Base-by-base conservation (phyloP, 1,140 invertebrate genomes). In the Cyclargus thomasi region DNA sequence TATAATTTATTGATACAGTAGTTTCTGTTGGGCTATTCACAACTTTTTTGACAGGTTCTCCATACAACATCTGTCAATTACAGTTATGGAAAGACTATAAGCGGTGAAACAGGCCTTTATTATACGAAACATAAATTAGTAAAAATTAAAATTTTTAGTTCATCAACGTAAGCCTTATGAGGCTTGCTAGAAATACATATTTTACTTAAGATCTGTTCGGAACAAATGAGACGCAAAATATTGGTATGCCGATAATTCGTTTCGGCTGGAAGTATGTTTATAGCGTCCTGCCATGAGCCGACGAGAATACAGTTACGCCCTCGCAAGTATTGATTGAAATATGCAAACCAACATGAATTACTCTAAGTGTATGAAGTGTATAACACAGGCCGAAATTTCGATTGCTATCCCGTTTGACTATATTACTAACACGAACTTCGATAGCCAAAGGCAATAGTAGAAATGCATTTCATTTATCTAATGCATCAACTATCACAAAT, bases 291-390 rank as follows among this genome's bases (percentile, higher is more conserved):
- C 80, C 79, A 74, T 78, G 78, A 76, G 83, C 81, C 83, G 85
- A 85, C 87, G 75, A 85, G 85, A 90, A 88, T 85, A 85, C 87
- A 82, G 87, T 88, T 90, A 85, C 80, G 75, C 73, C 71, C 77
- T 77, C 81, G 79, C 82, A 86, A 81, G 81, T 83, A 82, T 82
- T 80, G 84, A 87, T 88, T 90, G 84, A 86, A 83, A 85, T 89
- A 87, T 82, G 82, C 83, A 86, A 87, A 84, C 85, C 82, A 83
- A 87, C 85, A 85, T 83, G 84, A 90, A 87, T 87, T 85, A 79
- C 77, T 74, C 77, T 29, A 23, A 23, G 23, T 23, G n/a, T n/a
- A n/a, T n/a, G n/a, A n/a, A n/a, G n/a, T n/a, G n/a, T 23, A 82
- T 81, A 84, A 81, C 82, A 47, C 39, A 14, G 5, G 39, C 14